Conservation (phyloP, 2,888 invertebrate species). For the Podotricha telesiphe region DNA sequence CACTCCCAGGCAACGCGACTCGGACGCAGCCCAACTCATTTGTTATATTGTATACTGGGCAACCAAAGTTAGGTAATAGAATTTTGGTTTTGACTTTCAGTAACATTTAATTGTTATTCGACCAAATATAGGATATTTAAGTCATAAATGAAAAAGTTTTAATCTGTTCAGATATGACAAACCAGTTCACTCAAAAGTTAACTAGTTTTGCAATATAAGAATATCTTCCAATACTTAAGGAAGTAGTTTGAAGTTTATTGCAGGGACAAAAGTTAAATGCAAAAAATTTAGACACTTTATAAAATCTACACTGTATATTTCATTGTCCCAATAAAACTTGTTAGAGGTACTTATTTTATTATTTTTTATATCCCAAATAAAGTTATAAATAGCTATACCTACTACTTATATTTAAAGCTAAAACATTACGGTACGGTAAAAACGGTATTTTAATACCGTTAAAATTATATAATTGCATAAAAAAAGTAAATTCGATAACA, state of each 20-base stretch:
- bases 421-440: no score
- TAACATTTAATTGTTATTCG: neutral
- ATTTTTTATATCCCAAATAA: no score
- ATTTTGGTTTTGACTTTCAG: neutral
- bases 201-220: neutral
- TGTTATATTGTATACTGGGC: conserved; percentile 74
- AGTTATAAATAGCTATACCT: no score
- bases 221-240: neutral
- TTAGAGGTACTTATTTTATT: neutral
- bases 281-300: neutral
- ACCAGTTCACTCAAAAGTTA: no score
- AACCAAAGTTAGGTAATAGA: conserved; percentile 60
- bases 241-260: neutral
- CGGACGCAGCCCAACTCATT: conserved; percentile 83
- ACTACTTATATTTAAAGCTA: no score
- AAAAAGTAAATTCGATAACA: no score
- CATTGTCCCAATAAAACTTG: no score
- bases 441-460: no score
- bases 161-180: neutral
- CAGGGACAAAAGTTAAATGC: no score
- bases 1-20: conserved; percentile 76
- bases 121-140: neutral
- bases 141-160: neutral
- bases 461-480: no score
- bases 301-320: no score